Percentiles rank a stretch among this genome's conserved stretches.
Conservation (phyloP, 2,888 invertebrate genomes). For the Eristalis intricaria region DNA sequence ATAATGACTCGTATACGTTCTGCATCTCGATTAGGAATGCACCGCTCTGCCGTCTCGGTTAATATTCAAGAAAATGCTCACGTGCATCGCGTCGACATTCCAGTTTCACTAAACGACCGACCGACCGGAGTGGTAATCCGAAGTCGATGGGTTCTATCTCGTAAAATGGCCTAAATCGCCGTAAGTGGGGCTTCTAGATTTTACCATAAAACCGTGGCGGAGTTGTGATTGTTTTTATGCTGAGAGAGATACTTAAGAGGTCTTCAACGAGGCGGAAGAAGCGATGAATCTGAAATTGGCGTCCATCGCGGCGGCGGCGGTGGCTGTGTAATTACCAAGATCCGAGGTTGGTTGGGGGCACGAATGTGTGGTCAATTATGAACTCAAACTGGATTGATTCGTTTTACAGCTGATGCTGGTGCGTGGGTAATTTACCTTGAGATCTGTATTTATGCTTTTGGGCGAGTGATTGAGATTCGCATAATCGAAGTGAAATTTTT, state of each 20-base stretch:
- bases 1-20: constrained; percentile 6
- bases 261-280: too few relatives aligned
- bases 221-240: background rate
- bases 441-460: background rate
- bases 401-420: background rate
- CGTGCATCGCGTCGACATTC: background rate
- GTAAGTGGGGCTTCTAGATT: background rate
- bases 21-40: constrained; percentile 19
- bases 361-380: background rate
- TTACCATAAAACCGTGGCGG: background rate
- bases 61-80: background rate
- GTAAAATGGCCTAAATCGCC: background rate
- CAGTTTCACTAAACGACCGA: background rate
- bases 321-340: background rate
- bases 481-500: background rate
- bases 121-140: background rate
- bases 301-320: background rate
- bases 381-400: background rate
- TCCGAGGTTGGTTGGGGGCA: background rate
- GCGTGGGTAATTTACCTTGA: background rate
- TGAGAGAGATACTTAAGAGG: background rate
- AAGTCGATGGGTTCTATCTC: background rate
- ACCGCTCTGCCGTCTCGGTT: background rate
- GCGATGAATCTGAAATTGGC: background rate
- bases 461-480: background rate